phyloP scores from a whole-genome alignment of 2,797 vertebrate genomes.

The Coregonus suidteri region DNA sequence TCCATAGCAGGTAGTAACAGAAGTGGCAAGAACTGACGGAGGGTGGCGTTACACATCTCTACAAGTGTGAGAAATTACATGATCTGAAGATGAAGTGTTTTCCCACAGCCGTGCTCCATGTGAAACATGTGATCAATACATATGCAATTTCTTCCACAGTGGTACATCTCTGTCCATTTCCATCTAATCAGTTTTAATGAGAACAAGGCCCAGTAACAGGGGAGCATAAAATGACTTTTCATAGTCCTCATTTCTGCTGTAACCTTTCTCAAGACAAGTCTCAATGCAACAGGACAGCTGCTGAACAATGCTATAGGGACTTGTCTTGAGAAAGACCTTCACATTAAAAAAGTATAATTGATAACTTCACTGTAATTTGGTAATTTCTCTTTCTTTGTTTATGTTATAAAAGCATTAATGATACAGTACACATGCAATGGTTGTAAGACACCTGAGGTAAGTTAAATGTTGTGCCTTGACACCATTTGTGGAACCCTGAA shows the following conservation, averaged over 20 bases:
- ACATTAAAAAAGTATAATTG: too few relatives aligned
- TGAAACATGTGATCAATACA: not conserved
- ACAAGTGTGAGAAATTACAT: not conserved
- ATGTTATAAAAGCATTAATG: too few relatives aligned
- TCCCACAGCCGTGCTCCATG: not conserved
- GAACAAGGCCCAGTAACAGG: too few relatives aligned
- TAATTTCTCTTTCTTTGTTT: too few relatives aligned
- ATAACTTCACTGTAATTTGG: too few relatives aligned
- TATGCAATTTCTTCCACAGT: not conserved
- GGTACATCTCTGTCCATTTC: not conserved
- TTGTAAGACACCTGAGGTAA: not conserved
- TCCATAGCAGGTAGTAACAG: not conserved
- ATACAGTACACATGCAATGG: not conserved
- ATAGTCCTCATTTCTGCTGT: too few relatives aligned
- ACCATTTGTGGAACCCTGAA: not conserved
- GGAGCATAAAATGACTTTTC: too few relatives aligned
- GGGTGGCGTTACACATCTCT: too few relatives aligned
- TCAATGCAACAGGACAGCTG: not conserved
- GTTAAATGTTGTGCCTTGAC: not conserved
- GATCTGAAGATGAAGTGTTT: not conserved
- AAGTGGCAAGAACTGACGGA: not conserved
- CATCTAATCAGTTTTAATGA: too few relatives aligned
- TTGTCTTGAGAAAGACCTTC: too few relatives aligned
- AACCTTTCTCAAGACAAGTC: too few relatives aligned
- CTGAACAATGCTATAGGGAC: too few relatives aligned